Percentiles rank a stretch among this genome's conserved stretches.
Evolutionary conservation across 2,113 vertebrate species (phyloP).

Genomic region (Amphilophus citrinellus): DNA sequence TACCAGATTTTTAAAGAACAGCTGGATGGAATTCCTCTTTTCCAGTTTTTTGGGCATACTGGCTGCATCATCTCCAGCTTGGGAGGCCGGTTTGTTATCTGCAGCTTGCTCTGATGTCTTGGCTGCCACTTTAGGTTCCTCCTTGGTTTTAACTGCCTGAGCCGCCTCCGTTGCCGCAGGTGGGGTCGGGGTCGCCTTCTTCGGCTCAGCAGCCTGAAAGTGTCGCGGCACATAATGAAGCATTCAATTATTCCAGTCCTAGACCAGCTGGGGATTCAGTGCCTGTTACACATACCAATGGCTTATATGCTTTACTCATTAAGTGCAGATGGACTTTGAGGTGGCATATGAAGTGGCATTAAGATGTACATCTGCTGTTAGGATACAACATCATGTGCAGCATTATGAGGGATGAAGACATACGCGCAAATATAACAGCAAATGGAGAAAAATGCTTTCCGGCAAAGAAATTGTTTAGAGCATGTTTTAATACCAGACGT

Average conservation of each 20-base stretch:
- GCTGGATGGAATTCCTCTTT: constrained; percentile 92
- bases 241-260: neutral
- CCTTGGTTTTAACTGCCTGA: constrained; percentile 77
- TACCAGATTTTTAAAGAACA: constrained; percentile 94
- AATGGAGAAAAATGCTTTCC: constrained; percentile 2
- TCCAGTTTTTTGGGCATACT: constrained; percentile 82
- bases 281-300: neutral
- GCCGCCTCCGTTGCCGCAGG: constrained; percentile 53
- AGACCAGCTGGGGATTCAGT: neutral
- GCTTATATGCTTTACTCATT: neutral
- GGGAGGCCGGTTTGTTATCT: constrained; percentile 76
- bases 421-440: constrained; percentile 22
- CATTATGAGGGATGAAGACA: constrained; percentile 7
- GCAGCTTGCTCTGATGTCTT: constrained; percentile 65
- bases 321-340: constrained; percentile 8
- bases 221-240: neutral
- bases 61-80: constrained; percentile 77
- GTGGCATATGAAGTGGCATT: neutral
- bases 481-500: constrained; percentile 47
- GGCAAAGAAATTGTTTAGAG: constrained; percentile 24
- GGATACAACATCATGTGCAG: constrained; percentile 2
- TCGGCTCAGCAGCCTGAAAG: constrained; percentile 71
- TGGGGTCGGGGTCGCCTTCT: constrained; percentile 64
- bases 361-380: constrained; percentile 47
- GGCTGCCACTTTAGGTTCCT: constrained; percentile 77